These are phyloP conservation scores for Anthonomus grandis DNA, from an alignment of 1,140 invertebrate species.

Conservation along the genomic window DNA sequence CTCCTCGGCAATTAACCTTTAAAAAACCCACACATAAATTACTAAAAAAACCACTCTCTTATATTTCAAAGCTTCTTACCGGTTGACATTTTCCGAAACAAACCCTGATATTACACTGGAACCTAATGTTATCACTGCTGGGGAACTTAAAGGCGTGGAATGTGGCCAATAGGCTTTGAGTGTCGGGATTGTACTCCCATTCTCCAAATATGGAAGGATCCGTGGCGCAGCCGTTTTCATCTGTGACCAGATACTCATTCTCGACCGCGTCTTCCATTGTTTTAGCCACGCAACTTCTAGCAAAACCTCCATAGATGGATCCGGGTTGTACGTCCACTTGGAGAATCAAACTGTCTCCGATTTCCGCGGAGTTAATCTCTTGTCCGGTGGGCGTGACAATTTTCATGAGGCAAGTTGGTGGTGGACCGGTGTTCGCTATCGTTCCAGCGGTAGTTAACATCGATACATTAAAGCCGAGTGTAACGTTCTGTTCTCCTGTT, in stretches of 20 bases:
- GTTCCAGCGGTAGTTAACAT: slow-evolving; percentile 94
- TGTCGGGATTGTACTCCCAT: slow-evolving; percentile 84
- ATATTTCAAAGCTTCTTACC: too few relatives aligned
- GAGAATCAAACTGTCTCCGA: slow-evolving; percentile 86
- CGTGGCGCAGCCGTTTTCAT: slow-evolving; percentile 90
- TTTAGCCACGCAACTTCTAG: slow-evolving; percentile 87
- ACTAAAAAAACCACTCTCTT: too few relatives aligned
- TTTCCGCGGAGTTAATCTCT: slow-evolving; percentile 87
- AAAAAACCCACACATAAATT: slow-evolving; percentile 12
- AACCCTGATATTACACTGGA: slow-evolving; percentile 93
- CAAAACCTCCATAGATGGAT: slow-evolving; percentile 92
- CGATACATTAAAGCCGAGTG: slow-evolving; percentile 89
- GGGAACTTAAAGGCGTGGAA: slow-evolving; percentile 97
- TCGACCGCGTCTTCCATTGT: slow-evolving; percentile 86
- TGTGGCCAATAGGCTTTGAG: slow-evolving; percentile 75
- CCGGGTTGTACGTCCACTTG: slow-evolving; percentile 92
- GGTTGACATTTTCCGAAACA: slow-evolving; percentile 95
- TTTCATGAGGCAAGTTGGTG: slow-evolving; percentile 88
- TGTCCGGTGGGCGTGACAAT: slow-evolving; percentile 84
- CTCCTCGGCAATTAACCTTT: slow-evolving; percentile 86
- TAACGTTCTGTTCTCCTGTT: slow-evolving; percentile 90
- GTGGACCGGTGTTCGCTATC: slow-evolving; percentile 91
- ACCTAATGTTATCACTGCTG: slow-evolving; percentile 88
- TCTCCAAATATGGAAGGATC: slow-evolving; percentile 90
- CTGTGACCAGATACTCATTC: slow-evolving; percentile 89